Evolutionary conservation across 2,113 vertebrate species (phyloP).

Genomic region (Microcebus jonahi): DNA sequence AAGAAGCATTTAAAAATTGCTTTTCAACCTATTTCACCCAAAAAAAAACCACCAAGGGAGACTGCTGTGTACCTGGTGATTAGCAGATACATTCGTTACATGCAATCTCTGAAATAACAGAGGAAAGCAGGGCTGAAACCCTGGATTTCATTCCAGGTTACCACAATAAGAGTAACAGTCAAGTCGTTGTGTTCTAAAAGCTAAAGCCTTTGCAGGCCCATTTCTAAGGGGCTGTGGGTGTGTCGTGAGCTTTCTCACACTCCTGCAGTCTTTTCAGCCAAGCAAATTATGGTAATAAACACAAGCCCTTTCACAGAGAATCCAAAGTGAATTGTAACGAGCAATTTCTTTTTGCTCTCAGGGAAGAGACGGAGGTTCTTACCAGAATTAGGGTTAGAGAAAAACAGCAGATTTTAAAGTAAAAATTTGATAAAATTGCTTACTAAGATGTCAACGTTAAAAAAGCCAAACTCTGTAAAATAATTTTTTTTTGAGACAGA

Average conservation of each 20-base stretch:
- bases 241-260: neutral
- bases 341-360: neutral
- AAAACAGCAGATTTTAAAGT: slow-evolving; percentile 16
- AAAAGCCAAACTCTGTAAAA: too few species aligned
- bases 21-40: neutral
- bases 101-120: neutral
- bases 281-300: slow-evolving; percentile 34
- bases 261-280: slow-evolving; percentile 7
- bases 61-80: slow-evolving; percentile 16
- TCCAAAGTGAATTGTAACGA: slow-evolving; percentile 39
- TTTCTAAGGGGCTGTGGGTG: neutral
- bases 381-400: neutral
- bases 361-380: neutral
- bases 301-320: neutral
- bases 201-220: neutral
- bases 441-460: neutral
- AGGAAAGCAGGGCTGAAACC: neutral
- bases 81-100: slow-evolving; percentile 10
- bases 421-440: slow-evolving; percentile 13
- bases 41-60: neutral
- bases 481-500: too few species aligned
- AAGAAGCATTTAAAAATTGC: neutral
- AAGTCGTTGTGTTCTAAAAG: neutral
- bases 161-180: neutral
- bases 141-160: slow-evolving; percentile 12